Conservation (phyloP, 2,888 invertebrate genomes). For the Tachina fera region DNA sequence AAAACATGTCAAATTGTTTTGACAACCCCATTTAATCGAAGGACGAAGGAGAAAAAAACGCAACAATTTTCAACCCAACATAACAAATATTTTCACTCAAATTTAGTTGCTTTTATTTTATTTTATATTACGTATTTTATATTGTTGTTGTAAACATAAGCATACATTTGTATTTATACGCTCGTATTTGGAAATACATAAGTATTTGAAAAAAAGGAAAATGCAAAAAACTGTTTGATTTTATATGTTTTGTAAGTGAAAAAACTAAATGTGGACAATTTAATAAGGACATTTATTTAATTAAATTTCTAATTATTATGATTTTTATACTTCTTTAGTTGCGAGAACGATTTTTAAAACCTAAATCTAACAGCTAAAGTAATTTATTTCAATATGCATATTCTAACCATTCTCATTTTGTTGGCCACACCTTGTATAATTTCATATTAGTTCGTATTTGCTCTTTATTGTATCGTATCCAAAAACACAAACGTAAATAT, state of each 20-base stretch:
- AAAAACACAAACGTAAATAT: conserved; percentile 48
- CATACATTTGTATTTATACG: conserved; percentile 50
- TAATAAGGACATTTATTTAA: neutral
- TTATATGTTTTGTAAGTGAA: conserved; percentile 24
- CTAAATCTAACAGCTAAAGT: too few species aligned
- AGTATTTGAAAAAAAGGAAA: conserved; percentile 11
- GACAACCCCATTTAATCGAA: conserved; percentile 65
- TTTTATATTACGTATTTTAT: conserved; percentile 26
- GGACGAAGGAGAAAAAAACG: neutral
- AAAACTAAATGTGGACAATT: conserved; percentile 17
- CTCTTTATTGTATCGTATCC: conserved; percentile 43
- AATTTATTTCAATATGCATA: too few species aligned
- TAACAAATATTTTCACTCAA: conserved; percentile 56
- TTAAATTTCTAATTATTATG: too few species aligned
- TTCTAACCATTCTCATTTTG: neutral
- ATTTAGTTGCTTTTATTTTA: conserved; percentile 30
- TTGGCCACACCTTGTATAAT: conserved; percentile 9
- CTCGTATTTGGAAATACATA: neutral
- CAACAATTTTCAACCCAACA: conserved; percentile 52
- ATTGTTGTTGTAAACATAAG: conserved; percentile 53
- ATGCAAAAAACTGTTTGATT: conserved; percentile 54
- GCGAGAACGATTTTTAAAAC: too few species aligned
- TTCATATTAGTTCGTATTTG: conserved; percentile 15
- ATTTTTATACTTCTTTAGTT: too few species aligned
- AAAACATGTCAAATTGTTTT: conserved; percentile 69